phyloP scores from a whole-genome alignment of 2,113 vertebrate genomes.

The Malurus melanocephalus region DNA sequence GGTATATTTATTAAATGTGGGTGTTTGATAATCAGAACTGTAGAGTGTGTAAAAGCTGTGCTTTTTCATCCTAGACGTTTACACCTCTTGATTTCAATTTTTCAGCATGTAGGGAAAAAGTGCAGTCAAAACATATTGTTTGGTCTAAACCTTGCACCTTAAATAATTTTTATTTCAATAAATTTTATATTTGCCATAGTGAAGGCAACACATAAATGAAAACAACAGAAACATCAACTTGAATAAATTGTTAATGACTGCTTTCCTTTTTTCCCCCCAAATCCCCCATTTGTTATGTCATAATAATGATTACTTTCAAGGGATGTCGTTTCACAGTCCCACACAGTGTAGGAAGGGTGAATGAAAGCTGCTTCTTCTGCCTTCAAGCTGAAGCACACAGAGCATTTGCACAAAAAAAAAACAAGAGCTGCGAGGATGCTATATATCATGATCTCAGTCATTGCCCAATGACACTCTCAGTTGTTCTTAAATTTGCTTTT shows the following conservation, averaged over 20 bases:
- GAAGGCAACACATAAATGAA: not conserved
- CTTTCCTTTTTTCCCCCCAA: not conserved
- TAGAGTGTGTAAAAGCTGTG: conserved; percentile 10
- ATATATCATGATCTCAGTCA: not conserved
- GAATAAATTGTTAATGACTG: not conserved
- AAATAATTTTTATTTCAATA: not conserved
- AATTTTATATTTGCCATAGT: not conserved
- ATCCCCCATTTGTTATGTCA: not conserved
- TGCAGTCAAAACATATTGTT: not conserved
- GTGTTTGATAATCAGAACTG: conserved; percentile 21
- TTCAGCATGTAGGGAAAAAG: not conserved
- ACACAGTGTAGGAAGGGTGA: conserved; percentile 10
- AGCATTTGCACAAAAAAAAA: not conserved
- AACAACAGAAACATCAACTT: not conserved
- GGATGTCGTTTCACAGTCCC: not conserved
- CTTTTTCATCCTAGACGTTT: conserved; percentile 30
- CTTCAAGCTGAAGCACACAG: not conserved
- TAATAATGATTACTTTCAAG: conserved; percentile 32
- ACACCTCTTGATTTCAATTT: not conserved
- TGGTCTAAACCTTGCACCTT: not conserved
- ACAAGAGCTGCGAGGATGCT: not conserved
- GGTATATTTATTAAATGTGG: not conserved
- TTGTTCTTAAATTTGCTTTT: not conserved
- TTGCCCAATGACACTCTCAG: not conserved
- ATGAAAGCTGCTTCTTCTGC: conserved; percentile 19